A percentile compares a stretch with the other conserved stretches of the same genome.
phyloP scores from a whole-genome alignment of 2,113 vertebrate genomes.

The Channa argus region DNA sequence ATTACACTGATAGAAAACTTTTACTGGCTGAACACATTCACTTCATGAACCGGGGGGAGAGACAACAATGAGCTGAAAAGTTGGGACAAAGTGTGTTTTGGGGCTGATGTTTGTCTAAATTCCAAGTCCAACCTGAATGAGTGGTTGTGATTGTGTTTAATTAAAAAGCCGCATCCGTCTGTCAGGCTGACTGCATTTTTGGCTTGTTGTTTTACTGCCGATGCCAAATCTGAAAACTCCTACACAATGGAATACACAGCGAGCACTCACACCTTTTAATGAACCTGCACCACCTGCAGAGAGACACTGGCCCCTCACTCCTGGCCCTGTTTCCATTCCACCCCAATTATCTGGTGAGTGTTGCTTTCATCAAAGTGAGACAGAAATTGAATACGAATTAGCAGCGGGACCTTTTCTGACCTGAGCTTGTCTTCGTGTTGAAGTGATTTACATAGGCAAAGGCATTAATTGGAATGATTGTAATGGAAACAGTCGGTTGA shows the following conservation, averaged over 20 bases:
- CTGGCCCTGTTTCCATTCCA: neutral
- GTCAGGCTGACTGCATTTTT: neutral
- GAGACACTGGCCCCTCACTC: neutral
- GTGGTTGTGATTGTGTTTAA: conserved; percentile 28
- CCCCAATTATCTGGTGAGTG: neutral
- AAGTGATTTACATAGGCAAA: too few species aligned
- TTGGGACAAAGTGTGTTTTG: neutral
- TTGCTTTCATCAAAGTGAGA: conserved; percentile 2
- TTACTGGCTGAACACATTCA: neutral
- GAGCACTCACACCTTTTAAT: neutral
- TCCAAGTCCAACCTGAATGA: neutral
- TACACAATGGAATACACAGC: fast-evolving
- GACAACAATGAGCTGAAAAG: neutral
- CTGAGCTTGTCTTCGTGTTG: too few species aligned
- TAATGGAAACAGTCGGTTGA: too few species aligned
- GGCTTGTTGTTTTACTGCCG: conserved; percentile 15
- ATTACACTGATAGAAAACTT: neutral
- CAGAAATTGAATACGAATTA: neutral
- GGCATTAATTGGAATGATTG: too few species aligned
- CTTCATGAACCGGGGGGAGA: neutral
- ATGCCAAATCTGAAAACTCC: conserved; percentile 9
- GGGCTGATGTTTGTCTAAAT: neutral
- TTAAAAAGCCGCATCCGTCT: conserved; percentile 19
- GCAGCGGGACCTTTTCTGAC: too few species aligned
- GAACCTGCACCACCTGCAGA: conserved; percentile 13